Base-by-base conservation (phyloP, 2,113 vertebrate genomes). In the Lycaon pictus region DNA sequence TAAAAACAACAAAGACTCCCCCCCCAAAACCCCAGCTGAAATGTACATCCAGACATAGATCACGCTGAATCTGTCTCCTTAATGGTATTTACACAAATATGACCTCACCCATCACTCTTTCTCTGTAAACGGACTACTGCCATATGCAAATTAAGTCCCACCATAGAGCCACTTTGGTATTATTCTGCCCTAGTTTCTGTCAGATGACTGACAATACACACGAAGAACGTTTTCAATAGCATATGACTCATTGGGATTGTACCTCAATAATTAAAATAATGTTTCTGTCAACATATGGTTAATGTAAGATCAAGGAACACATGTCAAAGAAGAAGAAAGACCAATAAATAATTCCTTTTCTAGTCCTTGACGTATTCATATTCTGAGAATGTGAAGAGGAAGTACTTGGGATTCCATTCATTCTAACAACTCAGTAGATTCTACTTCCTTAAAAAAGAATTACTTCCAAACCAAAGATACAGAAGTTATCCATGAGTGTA, bases 231-330 rank as follows among this genome's bases (percentile, higher is more conserved):
- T 65, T 93, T 80, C 10, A 35, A 67, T 0, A 89, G 85, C 63
- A 95, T 13, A 17, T 60, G 96, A 95, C 25, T 93, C 37, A 90
- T 76, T 25, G 63, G 43, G 63, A 89, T 25, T 94, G 55, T 56
- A n/a, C 48, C 51, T 96, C 32, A 55, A 51, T 94, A 95, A 97
- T 94, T 97, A 95, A 96, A 97, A 96, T 96, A 94, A 97, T n/a
- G 23, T 62, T 90, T 97, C 71, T 96, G 71, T 95, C 65, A 89
- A 80, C 17, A 87, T 51, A 86, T 11, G 93, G 2, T 95, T 94
- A 95, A 94, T 6, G 1, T 53, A 93, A 93, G 80, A 95, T 87
- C 32, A 93, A 56, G 92, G 32, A 97, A 43, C 20, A 65, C 20
- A 60, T 55, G 23, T 32, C 93, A 96, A 88, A 69, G 43, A 90